These are phyloP conservation scores for Leptinotarsa defecta DNA, from an alignment of 1,140 invertebrate species.

Conservation along the genomic window DNA sequence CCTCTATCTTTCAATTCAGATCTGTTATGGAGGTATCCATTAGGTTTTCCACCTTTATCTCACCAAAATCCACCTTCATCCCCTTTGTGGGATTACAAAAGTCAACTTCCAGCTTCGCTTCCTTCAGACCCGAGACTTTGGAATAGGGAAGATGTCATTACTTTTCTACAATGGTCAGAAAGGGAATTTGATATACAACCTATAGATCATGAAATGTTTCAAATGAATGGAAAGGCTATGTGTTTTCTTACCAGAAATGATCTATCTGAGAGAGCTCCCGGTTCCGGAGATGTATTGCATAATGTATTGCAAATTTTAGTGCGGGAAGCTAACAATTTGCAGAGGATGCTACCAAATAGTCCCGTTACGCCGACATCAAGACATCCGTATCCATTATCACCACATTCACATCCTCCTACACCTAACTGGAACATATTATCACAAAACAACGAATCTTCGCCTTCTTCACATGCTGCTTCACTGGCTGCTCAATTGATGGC, in stretches of 20 bases:
- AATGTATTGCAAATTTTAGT: slow-evolving; percentile 90
- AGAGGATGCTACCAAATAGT: slow-evolving; percentile 77
- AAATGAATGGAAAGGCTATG: slow-evolving; percentile 86
- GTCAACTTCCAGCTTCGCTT: slow-evolving; percentile 77
- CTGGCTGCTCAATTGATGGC: slow-evolving; percentile 70
- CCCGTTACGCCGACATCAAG: slow-evolving; percentile 82
- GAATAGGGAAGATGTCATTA: slow-evolving; percentile 86
- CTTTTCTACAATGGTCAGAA: slow-evolving; percentile 90
- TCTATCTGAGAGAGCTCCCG: slow-evolving; percentile 86
- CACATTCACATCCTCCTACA: slow-evolving; percentile 77
- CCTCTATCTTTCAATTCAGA: slow-evolving; percentile 75
- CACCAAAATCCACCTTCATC: slow-evolving; percentile 67
- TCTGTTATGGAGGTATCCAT: slow-evolving; percentile 81
- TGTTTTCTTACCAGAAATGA: slow-evolving; percentile 88
- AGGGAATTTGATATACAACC: slow-evolving; percentile 89
- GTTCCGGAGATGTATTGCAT: slow-evolving; percentile 90
- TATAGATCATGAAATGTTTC: slow-evolving; percentile 92
- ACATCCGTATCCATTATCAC: slow-evolving; percentile 74
- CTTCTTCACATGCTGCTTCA: slow-evolving; percentile 62
- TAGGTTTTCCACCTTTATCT: slow-evolving; percentile 64
- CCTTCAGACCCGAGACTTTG: slow-evolving; percentile 87
- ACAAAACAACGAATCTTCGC: slow-evolving; percentile 67
- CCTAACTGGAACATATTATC: slow-evolving; percentile 73
- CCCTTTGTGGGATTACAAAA: slow-evolving; percentile 82
- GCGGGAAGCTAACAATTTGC: slow-evolving; percentile 75